Evolutionary conservation across 53 echinoderm and acorn worm genomes (phyloP).

Genomic region (Zoroaster sp.): DNA sequence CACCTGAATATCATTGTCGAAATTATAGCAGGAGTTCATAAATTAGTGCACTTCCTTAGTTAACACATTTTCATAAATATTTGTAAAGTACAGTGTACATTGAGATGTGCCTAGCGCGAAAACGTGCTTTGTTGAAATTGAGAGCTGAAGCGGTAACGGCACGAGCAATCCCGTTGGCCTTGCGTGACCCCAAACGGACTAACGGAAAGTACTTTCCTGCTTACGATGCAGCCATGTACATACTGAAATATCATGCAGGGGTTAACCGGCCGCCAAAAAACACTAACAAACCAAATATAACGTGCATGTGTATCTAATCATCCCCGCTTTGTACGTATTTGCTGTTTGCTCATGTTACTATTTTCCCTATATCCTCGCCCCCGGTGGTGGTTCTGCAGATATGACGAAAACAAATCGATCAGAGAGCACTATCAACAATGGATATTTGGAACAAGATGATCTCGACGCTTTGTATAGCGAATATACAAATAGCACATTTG

Average conservation of each 20-base stretch:
- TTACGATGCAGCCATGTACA: no score
- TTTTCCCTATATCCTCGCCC: not conserved
- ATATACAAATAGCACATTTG: not conserved
- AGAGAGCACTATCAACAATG: not conserved
- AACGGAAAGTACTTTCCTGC: not conserved
- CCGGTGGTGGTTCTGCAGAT: not conserved
- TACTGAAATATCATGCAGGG: no score
- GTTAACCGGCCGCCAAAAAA: no score
- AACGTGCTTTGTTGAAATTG: not conserved
- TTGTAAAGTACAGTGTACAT: not conserved
- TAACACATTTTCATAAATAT: not conserved
- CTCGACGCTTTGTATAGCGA: not conserved
- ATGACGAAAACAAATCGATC: not conserved
- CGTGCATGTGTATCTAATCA: not conserved
- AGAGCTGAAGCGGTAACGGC: not conserved
- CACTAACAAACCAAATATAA: not conserved
- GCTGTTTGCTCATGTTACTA: not conserved
- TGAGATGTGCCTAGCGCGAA: not conserved
- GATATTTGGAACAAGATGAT: not conserved
- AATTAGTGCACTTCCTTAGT: no score
- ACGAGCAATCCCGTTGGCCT: constrained; percentile 4
- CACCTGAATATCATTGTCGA: no score
- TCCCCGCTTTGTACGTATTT: not conserved
- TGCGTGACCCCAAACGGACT: not conserved
- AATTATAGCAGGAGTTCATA: no score